These are phyloP conservation scores for Phenacoccus solenopsis DNA, from an alignment of 1,140 invertebrate genomes.

Conservation along the genomic window DNA sequence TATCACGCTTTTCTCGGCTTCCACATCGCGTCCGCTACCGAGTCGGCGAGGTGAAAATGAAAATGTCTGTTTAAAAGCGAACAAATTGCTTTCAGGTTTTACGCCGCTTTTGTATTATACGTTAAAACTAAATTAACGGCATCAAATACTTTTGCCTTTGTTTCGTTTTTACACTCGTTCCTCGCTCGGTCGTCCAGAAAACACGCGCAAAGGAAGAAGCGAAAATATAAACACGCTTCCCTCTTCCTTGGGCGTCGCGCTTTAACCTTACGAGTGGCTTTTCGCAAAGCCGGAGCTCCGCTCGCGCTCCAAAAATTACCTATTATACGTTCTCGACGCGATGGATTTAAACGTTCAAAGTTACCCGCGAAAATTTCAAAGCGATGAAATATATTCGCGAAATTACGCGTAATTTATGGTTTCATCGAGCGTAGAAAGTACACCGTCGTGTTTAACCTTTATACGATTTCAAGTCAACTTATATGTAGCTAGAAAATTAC, in stretches of 20 bases:
- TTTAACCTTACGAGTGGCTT: no score
- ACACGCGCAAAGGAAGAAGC: neutral
- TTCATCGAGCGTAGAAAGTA: neutral
- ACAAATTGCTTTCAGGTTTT: conserved; percentile 2
- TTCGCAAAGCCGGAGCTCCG: no score
- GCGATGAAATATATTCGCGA: neutral
- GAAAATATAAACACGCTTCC: neutral
- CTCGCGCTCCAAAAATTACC: neutral
- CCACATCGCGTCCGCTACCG: neutral
- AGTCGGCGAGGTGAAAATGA: neutral
- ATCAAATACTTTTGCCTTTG: neutral
- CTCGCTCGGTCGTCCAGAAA: neutral
- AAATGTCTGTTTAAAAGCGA: neutral
- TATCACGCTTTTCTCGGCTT: neutral
- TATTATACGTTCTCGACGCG: no score
- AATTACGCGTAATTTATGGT: neutral
- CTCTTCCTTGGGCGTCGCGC: no score
- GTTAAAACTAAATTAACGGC: neutral
- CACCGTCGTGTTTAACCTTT: neutral
- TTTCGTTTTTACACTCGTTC: neutral
- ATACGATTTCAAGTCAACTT: neutral
- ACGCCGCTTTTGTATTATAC: conserved; percentile 1
- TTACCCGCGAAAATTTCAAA: neutral
- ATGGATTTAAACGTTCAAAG: neutral
- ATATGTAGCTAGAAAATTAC: neutral